These are phyloP conservation scores for Zosterops borbonicus DNA, from an alignment of 2,113 vertebrate genomes.

Conservation along the genomic window DNA sequence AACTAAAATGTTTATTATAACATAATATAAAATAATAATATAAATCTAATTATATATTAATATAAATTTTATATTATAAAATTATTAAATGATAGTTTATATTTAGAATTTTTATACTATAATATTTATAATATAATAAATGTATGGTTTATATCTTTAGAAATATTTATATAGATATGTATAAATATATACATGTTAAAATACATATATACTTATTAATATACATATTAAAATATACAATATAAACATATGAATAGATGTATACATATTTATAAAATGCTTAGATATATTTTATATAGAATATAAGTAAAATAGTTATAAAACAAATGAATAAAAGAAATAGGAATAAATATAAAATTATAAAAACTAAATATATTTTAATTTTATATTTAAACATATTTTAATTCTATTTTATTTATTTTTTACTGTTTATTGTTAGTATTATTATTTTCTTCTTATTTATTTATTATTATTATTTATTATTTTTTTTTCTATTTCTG, in stretches of 20 bases:
- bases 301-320: not conserved
- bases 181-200: too few species aligned
- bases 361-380: not conserved
- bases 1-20: too few species aligned
- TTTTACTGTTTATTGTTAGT: not conserved
- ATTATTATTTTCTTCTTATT: not conserved
- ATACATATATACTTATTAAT: too few species aligned
- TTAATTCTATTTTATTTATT: not conserved
- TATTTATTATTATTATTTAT: not conserved
- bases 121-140: too few species aligned
- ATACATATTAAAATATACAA: not conserved
- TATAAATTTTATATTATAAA: too few species aligned
- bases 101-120: too few species aligned
- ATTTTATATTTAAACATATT: not conserved
- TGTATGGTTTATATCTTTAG: too few species aligned
- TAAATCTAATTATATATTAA: too few species aligned
- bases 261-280: not conserved
- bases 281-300: not conserved
- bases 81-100: too few species aligned
- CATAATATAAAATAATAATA: too few species aligned
- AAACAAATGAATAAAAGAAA: not conserved
- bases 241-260: not conserved
- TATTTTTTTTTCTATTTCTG: not conserved
- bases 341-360: not conserved
- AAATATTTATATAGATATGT: too few species aligned